These are phyloP conservation scores for Pseudopleuronectes americanus DNA, from an alignment of 2,797 vertebrate species.

Conservation along the genomic window DNA sequence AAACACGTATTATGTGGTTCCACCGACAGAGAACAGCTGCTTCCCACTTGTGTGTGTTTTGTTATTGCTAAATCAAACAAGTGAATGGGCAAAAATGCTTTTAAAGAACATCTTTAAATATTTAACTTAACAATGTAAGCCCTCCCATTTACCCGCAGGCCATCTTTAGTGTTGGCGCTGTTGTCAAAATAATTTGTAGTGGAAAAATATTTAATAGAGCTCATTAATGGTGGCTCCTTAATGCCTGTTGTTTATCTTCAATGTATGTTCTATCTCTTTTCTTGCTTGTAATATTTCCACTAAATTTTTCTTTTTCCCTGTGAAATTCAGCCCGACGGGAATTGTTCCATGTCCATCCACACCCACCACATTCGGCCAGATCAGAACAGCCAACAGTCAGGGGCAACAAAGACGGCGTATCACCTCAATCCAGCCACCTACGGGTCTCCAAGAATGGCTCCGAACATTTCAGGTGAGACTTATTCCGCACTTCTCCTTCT, in stretches of 20 bases:
- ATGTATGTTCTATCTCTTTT: background rate
- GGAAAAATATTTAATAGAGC: constrained; percentile 20
- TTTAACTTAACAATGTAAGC: background rate
- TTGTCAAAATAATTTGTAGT: background rate
- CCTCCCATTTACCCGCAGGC: background rate
- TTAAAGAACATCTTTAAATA: constrained; percentile 26
- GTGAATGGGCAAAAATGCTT: constrained; percentile 1
- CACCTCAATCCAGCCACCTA: constrained; percentile 96
- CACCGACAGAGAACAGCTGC: constrained; percentile 1
- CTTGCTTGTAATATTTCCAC: background rate
- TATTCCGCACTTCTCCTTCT: background rate
- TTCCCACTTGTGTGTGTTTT: background rate
- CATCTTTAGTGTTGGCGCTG: background rate
- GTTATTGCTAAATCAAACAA: constrained; percentile 10
- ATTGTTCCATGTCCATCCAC: constrained; percentile 96
- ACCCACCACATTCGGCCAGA: constrained; percentile 97
- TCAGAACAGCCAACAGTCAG: constrained; percentile 96
- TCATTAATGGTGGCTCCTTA: constrained; percentile 9
- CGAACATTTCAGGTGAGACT: constrained; percentile 97
- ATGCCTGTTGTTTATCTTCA: background rate
- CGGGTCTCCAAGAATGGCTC: constrained; percentile 99
- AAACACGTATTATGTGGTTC: background rate
- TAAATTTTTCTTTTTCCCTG: constrained; percentile 20
- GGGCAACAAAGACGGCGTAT: constrained; percentile 96
- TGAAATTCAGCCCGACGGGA: constrained; percentile 88